Evolutionary conservation across 1,140 invertebrate genomes (phyloP).

Genomic region (Hydropsyche tenuis): DNA sequence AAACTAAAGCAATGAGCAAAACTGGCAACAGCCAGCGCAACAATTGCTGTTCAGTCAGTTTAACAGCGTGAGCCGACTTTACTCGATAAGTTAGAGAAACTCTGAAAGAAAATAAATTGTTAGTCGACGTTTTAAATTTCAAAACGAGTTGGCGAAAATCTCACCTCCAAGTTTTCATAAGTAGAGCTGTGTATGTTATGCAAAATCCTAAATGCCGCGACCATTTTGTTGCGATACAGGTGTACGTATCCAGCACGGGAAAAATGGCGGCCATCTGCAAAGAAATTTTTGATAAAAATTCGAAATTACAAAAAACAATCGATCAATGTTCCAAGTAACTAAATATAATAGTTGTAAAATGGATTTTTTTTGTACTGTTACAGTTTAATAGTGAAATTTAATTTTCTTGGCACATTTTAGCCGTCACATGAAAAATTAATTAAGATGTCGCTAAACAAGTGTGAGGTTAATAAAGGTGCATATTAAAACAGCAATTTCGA

Average conservation of each 20-base stretch:
- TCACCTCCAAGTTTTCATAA: constrained; percentile 94
- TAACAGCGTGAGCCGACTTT: constrained; percentile 90
- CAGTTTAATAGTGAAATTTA: no score
- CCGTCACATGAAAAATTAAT: no score
- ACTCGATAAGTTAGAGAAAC: constrained; percentile 94
- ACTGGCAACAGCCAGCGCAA: constrained; percentile 92
- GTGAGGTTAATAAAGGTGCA: no score
- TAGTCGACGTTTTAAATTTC: not conserved
- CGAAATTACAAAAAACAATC: no score
- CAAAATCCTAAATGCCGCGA: constrained; percentile 89
- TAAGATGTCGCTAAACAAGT: no score
- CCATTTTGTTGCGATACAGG: constrained; percentile 90
- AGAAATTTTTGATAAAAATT: not conserved
- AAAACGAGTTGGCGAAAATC: constrained; percentile 1
- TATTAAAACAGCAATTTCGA: no score
- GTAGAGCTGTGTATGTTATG: constrained; percentile 86
- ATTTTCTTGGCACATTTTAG: no score
- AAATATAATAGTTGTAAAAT: no score
- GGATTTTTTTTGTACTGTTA: no score
- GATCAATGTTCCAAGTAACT: no score
- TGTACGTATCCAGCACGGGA: constrained; percentile 78
- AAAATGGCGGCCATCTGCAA: constrained; percentile 89
- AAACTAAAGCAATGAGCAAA: constrained; percentile 85
- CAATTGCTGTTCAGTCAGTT: constrained; percentile 88
- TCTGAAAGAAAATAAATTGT: constrained; percentile 60